Percentiles rank a stretch among this genome's conserved stretches.
These are phyloP conservation scores for Coturnix japonica DNA, from an alignment of 2,113 vertebrate genomes.

Conservation along the genomic window DNA sequence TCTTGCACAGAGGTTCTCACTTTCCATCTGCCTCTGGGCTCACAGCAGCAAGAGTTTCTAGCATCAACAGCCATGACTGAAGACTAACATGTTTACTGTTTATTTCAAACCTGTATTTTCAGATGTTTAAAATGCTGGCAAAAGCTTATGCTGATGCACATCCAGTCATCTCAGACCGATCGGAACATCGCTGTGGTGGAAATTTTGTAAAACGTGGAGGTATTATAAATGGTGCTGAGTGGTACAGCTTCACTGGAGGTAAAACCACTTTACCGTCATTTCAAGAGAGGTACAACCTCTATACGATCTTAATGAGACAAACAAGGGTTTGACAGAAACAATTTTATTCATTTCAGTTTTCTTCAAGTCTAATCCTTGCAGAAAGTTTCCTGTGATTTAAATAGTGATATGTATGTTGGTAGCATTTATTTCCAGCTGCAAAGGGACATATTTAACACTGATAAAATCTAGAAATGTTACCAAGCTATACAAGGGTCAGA, in stretches of 20 bases:
- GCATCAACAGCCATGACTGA: background rate
- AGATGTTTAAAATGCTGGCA: conserved; percentile 92
- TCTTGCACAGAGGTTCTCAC: background rate
- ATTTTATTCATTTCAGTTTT: background rate
- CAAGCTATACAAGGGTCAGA: background rate
- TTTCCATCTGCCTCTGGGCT: background rate
- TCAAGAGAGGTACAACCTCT: conserved; percentile 64
- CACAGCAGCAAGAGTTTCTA: background rate
- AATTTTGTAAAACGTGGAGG: conserved; percentile 86
- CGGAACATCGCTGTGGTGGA: conserved; percentile 90
- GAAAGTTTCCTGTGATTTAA: background rate
- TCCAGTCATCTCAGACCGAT: conserved; percentile 88
- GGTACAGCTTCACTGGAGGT: conserved; percentile 99
- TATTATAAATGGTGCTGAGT: conserved; percentile 94
- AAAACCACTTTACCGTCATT: conserved; percentile 65
- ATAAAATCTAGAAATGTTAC: background rate
- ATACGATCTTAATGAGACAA: conserved; percentile 13
- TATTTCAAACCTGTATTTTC: background rate
- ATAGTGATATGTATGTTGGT: background rate
- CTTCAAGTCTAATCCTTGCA: background rate
- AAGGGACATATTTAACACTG: background rate
- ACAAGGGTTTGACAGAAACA: background rate
- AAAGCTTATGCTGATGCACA: conserved; percentile 90
- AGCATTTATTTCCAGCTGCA: background rate
- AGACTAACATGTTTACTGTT: background rate